Base-by-base conservation (phyloP, 2,797 vertebrate species). In the Threskiornis aethiopicus region DNA sequence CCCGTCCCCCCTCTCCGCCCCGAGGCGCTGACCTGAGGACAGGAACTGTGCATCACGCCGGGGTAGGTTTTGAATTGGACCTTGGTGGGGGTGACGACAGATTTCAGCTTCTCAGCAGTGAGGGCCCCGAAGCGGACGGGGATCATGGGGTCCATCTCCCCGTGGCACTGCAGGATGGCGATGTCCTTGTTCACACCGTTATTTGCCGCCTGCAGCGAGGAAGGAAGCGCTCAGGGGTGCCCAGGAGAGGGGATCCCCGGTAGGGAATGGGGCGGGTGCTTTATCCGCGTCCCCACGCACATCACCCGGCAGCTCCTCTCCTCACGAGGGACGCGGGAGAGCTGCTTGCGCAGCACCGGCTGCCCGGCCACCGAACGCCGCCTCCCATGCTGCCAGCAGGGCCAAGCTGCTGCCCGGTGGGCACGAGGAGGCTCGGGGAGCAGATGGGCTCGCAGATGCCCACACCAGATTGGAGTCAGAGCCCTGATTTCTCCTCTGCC, bases 101-200 rank as follows among this genome's bases (percentile, higher is more conserved):
- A 96, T 96, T 98, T 99, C 79, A 99, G 99, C 94, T 99, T 99
- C 91, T 99, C 98, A 2, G 99, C 98, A 1, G 99, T 99, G 98
- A 99, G 98, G 78, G 98, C 98, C 62, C 99, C 99, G 14, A 99
- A 99, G 61, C 98, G 98, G 59, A 98, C 94, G 0, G 99, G 99
- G 93, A 99, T 99, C 99, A 99, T 99, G 92, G 92, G 87, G 91
- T 99, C 99, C 95, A 98, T 94, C 94, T 99, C 99, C 26, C 99
- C 99, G 4, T 99, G 99, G 97, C 99, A 99, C 97, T 99, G 99
- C 97, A 99, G 98, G 97, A 99, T 99, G 47, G 99, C 98, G 29
- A 99, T 98, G 97, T 99, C 99, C 98, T 98, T 99, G 97, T 98
- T 97, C 82, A 98, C 98, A 2, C 98, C 97, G 39, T 97, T 97